A percentile compares a stretch with the other conserved stretches of the same genome.
phyloP scores from a whole-genome alignment of 2,113 vertebrate species.

The Campylomormyrus tamandua region DNA sequence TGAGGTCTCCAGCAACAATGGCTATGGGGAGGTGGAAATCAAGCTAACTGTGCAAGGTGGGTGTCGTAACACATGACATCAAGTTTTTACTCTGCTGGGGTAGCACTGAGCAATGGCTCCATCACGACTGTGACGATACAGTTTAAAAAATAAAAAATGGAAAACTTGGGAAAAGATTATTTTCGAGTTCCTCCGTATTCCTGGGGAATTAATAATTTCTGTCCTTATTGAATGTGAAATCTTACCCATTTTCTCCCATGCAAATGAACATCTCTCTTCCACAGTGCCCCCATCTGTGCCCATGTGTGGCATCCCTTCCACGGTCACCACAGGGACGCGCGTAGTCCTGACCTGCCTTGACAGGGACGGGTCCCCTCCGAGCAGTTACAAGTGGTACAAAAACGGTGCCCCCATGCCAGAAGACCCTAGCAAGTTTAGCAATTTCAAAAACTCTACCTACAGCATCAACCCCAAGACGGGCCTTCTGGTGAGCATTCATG shows the following conservation, averaged over 20 bases:
- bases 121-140: not conserved
- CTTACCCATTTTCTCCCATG: not conserved
- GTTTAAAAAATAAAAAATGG: not conserved
- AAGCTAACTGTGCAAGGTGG: constrained; percentile 57
- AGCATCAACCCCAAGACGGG: constrained; percentile 36
- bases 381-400: constrained; percentile 60
- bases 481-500: constrained; percentile 49
- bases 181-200: not conserved
- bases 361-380: constrained; percentile 45
- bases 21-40: constrained; percentile 37
- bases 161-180: not conserved
- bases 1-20: constrained; percentile 42
- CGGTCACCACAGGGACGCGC: constrained; percentile 42
- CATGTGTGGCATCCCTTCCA: constrained; percentile 43
- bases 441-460: constrained; percentile 57
- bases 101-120: not conserved
- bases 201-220: not conserved
- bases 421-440: constrained; percentile 45
- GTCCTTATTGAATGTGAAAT: not conserved
- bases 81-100: not conserved
- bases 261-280: not conserved
- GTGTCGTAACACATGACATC: not conserved
- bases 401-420: constrained; percentile 42
- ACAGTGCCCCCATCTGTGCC: constrained; percentile 58
- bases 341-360: constrained; percentile 46